Conservation (phyloP, 2,797 vertebrate genomes). For the Urophycis tenuis region DNA sequence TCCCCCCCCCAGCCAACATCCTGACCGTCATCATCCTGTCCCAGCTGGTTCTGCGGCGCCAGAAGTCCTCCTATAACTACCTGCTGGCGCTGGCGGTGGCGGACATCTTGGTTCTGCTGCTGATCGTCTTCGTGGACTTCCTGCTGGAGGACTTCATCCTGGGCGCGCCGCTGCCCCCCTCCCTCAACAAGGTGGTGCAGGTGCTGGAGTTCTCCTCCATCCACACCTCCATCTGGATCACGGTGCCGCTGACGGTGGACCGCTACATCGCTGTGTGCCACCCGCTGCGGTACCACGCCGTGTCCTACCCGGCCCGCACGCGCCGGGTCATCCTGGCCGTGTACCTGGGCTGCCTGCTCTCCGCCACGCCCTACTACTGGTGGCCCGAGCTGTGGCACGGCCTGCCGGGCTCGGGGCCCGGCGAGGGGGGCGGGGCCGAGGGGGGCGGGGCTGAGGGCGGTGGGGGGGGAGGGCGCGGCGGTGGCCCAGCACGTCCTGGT, state of each 20-base stretch:
- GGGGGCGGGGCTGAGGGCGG: not conserved
- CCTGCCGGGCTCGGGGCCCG: slow-evolving; percentile 45
- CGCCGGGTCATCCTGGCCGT: slow-evolving; percentile 85
- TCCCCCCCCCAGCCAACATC: slow-evolving; percentile 81
- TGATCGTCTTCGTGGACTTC: slow-evolving; percentile 96
- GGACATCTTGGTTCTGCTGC: slow-evolving; percentile 90
- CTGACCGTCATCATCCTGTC: slow-evolving; percentile 94
- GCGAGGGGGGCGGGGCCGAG: not conserved
- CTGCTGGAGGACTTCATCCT: slow-evolving; percentile 91
- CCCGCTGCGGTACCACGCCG: slow-evolving; percentile 86
- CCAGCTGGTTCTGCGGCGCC: slow-evolving; percentile 88
- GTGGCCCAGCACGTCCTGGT: slow-evolving; percentile 84
- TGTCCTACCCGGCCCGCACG: slow-evolving; percentile 92
- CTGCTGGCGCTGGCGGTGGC: slow-evolving; percentile 91
- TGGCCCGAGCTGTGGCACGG: slow-evolving; percentile 96
- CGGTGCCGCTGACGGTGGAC: slow-evolving; percentile 89
- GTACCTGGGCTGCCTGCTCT: slow-evolving; percentile 84
- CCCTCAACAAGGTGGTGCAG: slow-evolving; percentile 83
- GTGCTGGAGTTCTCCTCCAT: slow-evolving; percentile 95
- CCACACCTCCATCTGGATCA: slow-evolving; percentile 97
- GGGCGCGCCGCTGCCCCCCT: slow-evolving; percentile 77
- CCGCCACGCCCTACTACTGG: slow-evolving; percentile 93
- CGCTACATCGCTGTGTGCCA: slow-evolving; percentile 95
- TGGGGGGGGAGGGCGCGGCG: slow-evolving; percentile 35
- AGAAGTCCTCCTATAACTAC: slow-evolving; percentile 98